Percentiles rank a stretch among this genome's conserved stretches.
These are phyloP conservation scores for Fringilla coelebs DNA, from an alignment of 2,797 vertebrate species.

Conservation along the genomic window DNA sequence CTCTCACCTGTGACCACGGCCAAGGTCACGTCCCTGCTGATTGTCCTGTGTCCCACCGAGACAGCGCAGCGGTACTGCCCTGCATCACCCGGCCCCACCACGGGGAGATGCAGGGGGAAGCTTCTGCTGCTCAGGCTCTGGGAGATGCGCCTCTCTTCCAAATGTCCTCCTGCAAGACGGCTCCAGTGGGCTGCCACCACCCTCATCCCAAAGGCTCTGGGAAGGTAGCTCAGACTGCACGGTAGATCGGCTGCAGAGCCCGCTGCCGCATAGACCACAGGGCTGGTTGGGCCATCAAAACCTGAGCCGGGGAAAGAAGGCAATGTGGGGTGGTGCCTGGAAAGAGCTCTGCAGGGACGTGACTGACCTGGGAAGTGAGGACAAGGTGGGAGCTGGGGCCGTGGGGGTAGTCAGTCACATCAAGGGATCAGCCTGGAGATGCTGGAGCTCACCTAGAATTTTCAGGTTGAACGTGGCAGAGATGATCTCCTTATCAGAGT, in stretches of 20 bases:
- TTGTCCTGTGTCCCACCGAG: constrained; percentile 39
- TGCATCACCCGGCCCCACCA: constrained; percentile 51
- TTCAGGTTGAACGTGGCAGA: constrained; percentile 45
- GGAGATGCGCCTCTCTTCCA: not conserved
- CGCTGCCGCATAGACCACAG: constrained; percentile 65
- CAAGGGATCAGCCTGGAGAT: not conserved
- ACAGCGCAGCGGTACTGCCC: constrained; percentile 67
- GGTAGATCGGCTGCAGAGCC: constrained; percentile 66
- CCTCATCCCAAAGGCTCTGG: not conserved
- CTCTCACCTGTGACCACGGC: constrained; percentile 73
- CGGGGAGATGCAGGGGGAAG: constrained; percentile 59
- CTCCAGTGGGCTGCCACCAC: constrained; percentile 60
- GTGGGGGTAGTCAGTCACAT: not conserved
- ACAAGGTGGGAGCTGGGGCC: not conserved
- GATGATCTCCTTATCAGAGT: constrained; percentile 54
- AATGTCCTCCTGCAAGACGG: not conserved
- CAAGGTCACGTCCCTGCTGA: constrained; percentile 59
- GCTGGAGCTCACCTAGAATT: constrained; percentile 65
- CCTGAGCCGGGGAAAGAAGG: constrained; percentile 45
- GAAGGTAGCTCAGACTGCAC: constrained; percentile 44
- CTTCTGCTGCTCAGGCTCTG: not conserved
- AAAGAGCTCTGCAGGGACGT: not conserved
- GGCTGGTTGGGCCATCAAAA: constrained; percentile 41
- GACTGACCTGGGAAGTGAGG: not conserved
- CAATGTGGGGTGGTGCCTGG: not conserved